Evolutionary conservation across 2,113 vertebrate genomes (phyloP).

Genomic region (Ancistrus triradiatus): DNA sequence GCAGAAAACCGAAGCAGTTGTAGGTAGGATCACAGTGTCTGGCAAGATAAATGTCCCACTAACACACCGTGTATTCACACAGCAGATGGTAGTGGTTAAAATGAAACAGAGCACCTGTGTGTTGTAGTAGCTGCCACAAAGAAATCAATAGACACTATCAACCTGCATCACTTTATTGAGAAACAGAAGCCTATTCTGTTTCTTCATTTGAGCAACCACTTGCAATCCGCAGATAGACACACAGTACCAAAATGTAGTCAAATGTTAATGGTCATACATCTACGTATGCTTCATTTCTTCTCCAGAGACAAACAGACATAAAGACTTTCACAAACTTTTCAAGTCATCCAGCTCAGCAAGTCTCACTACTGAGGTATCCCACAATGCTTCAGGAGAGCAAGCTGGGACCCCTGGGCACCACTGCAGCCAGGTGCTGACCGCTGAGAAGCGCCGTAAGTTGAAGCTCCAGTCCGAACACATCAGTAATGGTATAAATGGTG

Average conservation of each 20-base stretch:
- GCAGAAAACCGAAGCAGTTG: conserved; percentile 28
- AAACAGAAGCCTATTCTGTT: conserved; percentile 40
- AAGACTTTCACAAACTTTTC: conserved; percentile 72
- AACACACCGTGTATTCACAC: too few relatives aligned
- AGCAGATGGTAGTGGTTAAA: conserved; percentile 2
- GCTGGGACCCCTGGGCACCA: conserved; percentile 73
- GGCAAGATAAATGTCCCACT: too few relatives aligned
- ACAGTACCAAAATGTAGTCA: too few relatives aligned
- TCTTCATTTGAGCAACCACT: conserved; percentile 23
- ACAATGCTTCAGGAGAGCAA: conserved; percentile 66
- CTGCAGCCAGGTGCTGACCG: conserved; percentile 84
- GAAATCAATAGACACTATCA: conserved; percentile 34
- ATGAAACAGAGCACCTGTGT: conserved; percentile 21
- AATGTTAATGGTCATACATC: background rate
- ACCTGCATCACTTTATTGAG: conserved; percentile 14
- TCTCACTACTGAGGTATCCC: conserved; percentile 68
- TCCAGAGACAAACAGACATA: conserved; percentile 78
- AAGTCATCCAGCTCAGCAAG: conserved; percentile 71
- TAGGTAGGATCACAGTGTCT: too few relatives aligned
- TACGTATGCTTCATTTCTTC: background rate
- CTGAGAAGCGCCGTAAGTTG: conserved; percentile 88
- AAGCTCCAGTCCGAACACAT: too few relatives aligned
- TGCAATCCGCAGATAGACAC: background rate
- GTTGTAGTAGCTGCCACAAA: conserved; percentile 28
- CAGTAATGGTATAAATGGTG: too few relatives aligned